Conservation (phyloP, 2,797 vertebrate genomes). For the Rhynchonycteris naso region DNA sequence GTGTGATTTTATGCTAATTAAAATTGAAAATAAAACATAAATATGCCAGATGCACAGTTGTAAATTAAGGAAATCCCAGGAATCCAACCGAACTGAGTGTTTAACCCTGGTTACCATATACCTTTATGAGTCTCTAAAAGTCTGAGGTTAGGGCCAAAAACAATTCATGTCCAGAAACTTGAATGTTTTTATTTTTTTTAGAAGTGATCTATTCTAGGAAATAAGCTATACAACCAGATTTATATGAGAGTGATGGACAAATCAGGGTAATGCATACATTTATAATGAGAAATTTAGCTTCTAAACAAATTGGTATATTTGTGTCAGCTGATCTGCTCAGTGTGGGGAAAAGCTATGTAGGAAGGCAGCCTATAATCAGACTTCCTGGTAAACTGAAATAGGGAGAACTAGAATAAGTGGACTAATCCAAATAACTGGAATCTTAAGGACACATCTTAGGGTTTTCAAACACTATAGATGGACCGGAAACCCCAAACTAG, state of each 20-base stretch:
- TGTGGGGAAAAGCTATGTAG: neutral
- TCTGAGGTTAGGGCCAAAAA: neutral
- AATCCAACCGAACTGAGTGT: neutral
- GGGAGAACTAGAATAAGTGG: neutral
- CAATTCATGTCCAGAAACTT: neutral
- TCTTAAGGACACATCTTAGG: neutral
- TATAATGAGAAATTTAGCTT: constrained; percentile 44
- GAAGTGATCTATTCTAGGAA: neutral
- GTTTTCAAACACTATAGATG: neutral
- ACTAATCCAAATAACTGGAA: neutral
- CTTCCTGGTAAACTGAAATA: neutral
- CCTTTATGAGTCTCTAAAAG: neutral
- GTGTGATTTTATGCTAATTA: neutral
- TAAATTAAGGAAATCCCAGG: neutral
- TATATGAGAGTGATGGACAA: neutral
- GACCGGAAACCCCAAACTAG: neutral
- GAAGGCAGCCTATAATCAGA: neutral
- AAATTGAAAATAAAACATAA: constrained; percentile 23
- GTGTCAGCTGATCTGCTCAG: constrained; percentile 4
- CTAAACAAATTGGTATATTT: neutral
- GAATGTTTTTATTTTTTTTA: constrained; percentile 50
- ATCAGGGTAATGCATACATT: neutral
- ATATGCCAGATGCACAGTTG: neutral
- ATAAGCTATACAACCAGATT: neutral
- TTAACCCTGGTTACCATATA: neutral